Evolutionary conservation across 2,888 invertebrate species (phyloP), one percentile per base, ranked within the genome.

Genomic region (Bhutanitis thaidina): DNA sequence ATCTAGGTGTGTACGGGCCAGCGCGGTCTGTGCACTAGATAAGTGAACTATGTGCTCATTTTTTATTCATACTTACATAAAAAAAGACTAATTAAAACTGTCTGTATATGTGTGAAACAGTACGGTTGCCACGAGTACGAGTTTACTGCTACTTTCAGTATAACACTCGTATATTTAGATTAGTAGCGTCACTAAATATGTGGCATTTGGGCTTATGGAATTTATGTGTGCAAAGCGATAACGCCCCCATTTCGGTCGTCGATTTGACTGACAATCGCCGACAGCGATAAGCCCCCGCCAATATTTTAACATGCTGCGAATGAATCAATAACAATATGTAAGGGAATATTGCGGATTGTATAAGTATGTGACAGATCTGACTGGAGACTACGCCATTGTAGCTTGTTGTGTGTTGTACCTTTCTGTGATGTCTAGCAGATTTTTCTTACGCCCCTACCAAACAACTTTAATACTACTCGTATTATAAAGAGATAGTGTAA

Each of bases 221-320:
- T 53, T 39, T 50, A 43, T 44, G 43, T 59, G 34, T 49, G 37
- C 41, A 37, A 15, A 38, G 34, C 27, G 82, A 82, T 83, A 82
- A 78, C 71, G 78, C 80, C 82, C 78, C 70, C 69, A 80, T 78
- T 67, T 57, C 54, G 49, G 61, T 61, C 57, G 61, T 62, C 59
- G 62, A 68, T 74, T 71, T 69, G 71, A 69, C 71, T 74, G 74
- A 72, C 69, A 71, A n/a, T 71, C 64, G 60, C 54, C 45, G 58
- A 52, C 56, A 56, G 57, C 67, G 77, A 80, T 79, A 77, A 76
- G 67, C 57, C 51, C 52, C 8, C 47, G 61, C 57, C 52, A 62
- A 58, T 57, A 58, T 55, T 66, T 64, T 62, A 56, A 47, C 45
- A 30, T 46, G 36, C 25, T 36, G 35, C 40, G 20, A 36, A 35